Base-by-base conservation (phyloP, 2,888 invertebrate species). In the Scelioninae gen. 1 region DNA sequence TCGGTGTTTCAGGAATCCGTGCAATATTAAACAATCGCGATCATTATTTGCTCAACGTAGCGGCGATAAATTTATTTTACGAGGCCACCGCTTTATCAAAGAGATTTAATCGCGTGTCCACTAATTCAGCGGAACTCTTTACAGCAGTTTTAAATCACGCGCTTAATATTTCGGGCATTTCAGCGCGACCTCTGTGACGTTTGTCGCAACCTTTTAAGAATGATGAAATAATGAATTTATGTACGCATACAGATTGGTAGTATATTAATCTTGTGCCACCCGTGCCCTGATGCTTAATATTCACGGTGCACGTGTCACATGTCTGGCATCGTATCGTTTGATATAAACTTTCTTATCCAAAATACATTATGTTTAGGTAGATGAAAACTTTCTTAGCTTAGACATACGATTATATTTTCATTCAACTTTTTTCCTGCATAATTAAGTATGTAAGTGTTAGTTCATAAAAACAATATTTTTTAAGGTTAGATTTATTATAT, bases 281-380 rank as follows among this genome's bases (percentile, higher is more conserved):
- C 47, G 74, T 7, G 55, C 45, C n/a, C 16, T 38, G n/a, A n/a
- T 47, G 65, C 65, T 65, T 75, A 65, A 75, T 75, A 75, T 75
- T 75, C 75, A 63, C 47, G 65, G 49, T 10, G 65, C 75, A 66
- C 49, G 75, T 75, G 75, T 75, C 65, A 75, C 75, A 75, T 53
- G 53, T 66, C 66, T 34, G 40, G 23, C 47, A 49, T 58, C 34
- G 74, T 55, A 75, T 75, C 65, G 58, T 58, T 75, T 75, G 58
- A 66, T 58, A 75, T 75, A 58, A 75, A 75, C 75, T 75, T 75
- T 65, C 75, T 75, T 75, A 75, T 65, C 65, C 75, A 49, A 75
- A 75, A 75, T 75, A 75, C 40, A 75, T 75, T 56, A 75, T 23
- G 38, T n/a, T 8, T 45, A 45, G 55, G 31, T 55, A 40, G 60